Base-by-base conservation (phyloP, 2,113 vertebrate species). In the Megaceryle maxima region DNA sequence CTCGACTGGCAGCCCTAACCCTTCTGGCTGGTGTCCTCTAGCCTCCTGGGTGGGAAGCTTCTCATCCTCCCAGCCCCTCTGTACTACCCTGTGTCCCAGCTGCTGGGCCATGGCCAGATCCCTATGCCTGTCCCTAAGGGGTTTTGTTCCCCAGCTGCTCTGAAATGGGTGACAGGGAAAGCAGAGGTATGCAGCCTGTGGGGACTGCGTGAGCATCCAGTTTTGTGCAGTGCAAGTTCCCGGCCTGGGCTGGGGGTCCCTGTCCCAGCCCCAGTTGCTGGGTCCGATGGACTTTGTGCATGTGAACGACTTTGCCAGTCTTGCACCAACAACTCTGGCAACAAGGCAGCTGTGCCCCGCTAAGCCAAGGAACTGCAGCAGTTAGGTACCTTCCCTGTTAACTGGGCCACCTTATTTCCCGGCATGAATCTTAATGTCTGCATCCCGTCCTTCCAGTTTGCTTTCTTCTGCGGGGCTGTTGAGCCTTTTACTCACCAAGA, bases 31-130 rank as follows among this genome's bases (percentile, higher is more conserved):
- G 26, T 35, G 44, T 70, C 48, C 66, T 56, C 25, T 5, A 55
- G 12, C 35, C 62, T 35, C 57, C 4, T 21, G 28, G 29, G 37
- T 55, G 35, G 57, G 46, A 53, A n/a, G 17, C 25, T 41, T 22
- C 62, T 62, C 9, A 1, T 44, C 44, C n/a, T 64, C 78, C 37
- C 50, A 33, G 90, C 20, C n/a, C 11, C 39, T 81, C 46, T 18
- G 25, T 21, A 15, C 37, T 33, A 19, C 26, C 7, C 11, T 2
- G 24, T 25, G 56, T 50, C 50, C 28, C 69, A 33, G 83, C 53
- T 0, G 0, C 25, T 1, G 2, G 14, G 62, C 56, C 14, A 0
- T 7, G 48, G 24, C 69, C 56, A 11, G 17, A 43, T 25, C 46
- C 53, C 31, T 31, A 0, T 57, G 37, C 28, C 16, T 50, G 3